phyloP scores from a whole-genome alignment of 2,888 invertebrate species.

The Morinoia aosen region DNA sequence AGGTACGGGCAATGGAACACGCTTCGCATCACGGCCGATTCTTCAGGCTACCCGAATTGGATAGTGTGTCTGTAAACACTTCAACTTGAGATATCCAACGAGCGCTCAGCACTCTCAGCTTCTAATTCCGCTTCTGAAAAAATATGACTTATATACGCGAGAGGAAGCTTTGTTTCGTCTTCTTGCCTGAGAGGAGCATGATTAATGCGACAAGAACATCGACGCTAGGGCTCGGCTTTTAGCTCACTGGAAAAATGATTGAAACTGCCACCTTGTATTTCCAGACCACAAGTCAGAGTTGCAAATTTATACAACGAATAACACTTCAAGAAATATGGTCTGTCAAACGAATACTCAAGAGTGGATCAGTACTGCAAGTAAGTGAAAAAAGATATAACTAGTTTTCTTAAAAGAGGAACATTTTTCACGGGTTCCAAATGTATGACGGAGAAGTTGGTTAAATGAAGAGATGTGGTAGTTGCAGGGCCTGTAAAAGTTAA shows the following conservation, averaged over 20 bases:
- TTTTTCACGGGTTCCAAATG: not conserved
- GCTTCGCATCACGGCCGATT: not conserved
- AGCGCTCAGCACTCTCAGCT: not conserved
- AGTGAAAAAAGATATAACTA: not conserved
- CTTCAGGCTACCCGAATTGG: not conserved
- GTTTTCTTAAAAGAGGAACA: not conserved
- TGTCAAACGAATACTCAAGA: not conserved
- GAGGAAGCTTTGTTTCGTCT: not conserved
- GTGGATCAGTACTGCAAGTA: not conserved
- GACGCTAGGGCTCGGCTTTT: not conserved
- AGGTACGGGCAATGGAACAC: not conserved
- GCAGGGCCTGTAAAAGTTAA: not conserved
- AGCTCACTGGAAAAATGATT: constrained; percentile 2
- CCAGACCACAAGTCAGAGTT: not conserved
- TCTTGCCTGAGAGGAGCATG: not conserved
- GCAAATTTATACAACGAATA: not conserved
- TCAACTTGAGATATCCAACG: not conserved
- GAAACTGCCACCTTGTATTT: not conserved
- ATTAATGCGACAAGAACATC: constrained; percentile 21
- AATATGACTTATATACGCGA: not conserved
- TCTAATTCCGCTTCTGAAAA: not conserved
- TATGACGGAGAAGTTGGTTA: not conserved
- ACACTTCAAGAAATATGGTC: not conserved
- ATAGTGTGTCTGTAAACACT: not conserved
- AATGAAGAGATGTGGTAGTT: not conserved